phyloP scores from a whole-genome alignment of 2,113 vertebrate species.

The Antechinus flavipes region DNA sequence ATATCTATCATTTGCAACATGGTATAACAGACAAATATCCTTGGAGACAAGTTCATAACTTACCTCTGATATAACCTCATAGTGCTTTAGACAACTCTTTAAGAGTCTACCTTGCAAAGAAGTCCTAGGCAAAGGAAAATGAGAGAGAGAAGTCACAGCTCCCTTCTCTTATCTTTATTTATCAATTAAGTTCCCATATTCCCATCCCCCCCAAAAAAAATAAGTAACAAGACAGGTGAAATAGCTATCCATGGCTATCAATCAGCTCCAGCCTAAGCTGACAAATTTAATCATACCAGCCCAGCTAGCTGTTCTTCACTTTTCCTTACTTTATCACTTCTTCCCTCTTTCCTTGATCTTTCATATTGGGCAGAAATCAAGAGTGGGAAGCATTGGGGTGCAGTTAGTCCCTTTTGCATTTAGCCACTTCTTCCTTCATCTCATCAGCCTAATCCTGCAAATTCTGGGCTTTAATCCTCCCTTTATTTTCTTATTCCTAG shows the following conservation, averaged over 20 bases:
- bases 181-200: background rate
- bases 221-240: background rate
- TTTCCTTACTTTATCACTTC: background rate
- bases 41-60: background rate
- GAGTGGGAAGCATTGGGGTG: background rate
- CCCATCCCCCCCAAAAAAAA: background rate
- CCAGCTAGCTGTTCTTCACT: background rate
- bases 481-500: background rate
- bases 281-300: background rate
- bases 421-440: background rate
- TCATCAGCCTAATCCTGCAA: background rate
- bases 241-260: background rate
- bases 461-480: background rate
- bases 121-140: background rate
- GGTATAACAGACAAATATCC: background rate
- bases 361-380: background rate
- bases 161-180: background rate
- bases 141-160: background rate
- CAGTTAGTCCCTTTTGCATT: background rate
- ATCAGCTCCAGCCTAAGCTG: background rate
- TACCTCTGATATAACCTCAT: background rate
- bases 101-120: background rate
- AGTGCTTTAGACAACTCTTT: background rate
- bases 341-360: background rate
- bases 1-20: background rate